Base-by-base conservation (phyloP, 2,888 invertebrate genomes). In the Macropis europaea region DNA sequence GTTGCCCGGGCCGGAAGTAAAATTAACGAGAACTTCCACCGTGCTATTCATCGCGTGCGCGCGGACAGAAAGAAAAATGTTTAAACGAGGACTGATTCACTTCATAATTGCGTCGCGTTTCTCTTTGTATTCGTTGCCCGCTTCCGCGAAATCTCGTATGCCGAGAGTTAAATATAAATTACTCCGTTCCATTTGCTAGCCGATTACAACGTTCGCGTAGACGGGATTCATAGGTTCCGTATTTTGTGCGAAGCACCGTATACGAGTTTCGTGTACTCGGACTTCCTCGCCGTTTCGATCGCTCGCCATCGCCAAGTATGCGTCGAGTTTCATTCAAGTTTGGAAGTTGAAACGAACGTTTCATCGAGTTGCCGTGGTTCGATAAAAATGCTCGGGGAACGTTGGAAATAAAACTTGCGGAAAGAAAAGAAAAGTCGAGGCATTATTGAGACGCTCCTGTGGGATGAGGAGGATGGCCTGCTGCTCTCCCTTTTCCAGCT, bases 371-470 rank as follows among this genome's bases (percentile, higher is more conserved):
- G 15, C 11, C 17, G 28, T n/a, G 36, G n/a, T 47, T 47, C 47
- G 7, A 47, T 47, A 47, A 59, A 38, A 47, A 47, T 47, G 26
- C 36, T 26, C 36, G 7, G 13, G 24, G 45, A 57, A 28, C 26
- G 2, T 11, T 7, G 17, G 38, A 38, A 59, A 47, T 38, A 59
- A 47, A 47, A n/a, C 24, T n/a, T n/a, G n/a, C n/a, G n/a, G n/a
- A n/a, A n/a, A n/a, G 30, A 19, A 15, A 28, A 19, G 36, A 15
- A 36, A 9, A 47, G 36, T 47, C 57, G 57, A 9, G 28, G 36
- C 47, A 47, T 59, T 59, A 59, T 59, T 59, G 28, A 45, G 57
- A 47, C 47, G 47, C 57, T n/a, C 0, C 15, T 1, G n/a, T n/a
- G n/a, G n/a, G n/a, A n/a, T n/a, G 13, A 38, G 9, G 30, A 13